Conservation (phyloP, 2,113 vertebrate species). For the Mungos mungo region DNA sequence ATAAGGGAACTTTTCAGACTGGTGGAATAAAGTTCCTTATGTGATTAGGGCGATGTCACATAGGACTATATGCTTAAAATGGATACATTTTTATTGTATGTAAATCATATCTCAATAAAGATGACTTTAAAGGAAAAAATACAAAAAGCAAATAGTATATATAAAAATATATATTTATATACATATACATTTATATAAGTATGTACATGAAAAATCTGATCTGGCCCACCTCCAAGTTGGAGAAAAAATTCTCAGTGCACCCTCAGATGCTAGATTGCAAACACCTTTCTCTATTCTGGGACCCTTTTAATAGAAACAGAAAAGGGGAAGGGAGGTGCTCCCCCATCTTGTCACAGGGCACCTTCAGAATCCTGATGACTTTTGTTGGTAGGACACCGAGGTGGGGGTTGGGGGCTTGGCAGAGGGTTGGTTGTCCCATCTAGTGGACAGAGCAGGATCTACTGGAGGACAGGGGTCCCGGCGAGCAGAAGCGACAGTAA, state of each 20-base stretch:
- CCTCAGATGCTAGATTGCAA: background rate
- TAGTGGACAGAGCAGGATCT: background rate
- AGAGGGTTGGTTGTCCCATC: background rate
- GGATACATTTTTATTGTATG: background rate
- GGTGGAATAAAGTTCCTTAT: background rate
- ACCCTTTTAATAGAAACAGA: background rate
- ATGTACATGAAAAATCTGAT: background rate
- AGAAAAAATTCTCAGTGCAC: background rate
- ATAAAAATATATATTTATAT: background rate
- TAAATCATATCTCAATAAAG: background rate
- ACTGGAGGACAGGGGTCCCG: background rate
- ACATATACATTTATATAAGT: background rate
- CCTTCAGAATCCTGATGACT: background rate
- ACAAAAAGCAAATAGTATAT: background rate
- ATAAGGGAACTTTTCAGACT: background rate
- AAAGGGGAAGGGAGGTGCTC: background rate
- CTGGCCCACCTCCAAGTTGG: background rate
- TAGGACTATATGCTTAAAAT: background rate
- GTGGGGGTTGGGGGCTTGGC: fast-evolving
- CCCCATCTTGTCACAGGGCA: background rate
- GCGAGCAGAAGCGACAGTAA: background rate
- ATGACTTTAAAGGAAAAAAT: background rate
- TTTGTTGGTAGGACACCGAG: background rate
- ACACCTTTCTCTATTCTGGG: background rate
- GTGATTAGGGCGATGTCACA: background rate